These are phyloP conservation scores for Branchellion lobata DNA, from an alignment of 2,888 invertebrate genomes.

Conservation along the genomic window DNA sequence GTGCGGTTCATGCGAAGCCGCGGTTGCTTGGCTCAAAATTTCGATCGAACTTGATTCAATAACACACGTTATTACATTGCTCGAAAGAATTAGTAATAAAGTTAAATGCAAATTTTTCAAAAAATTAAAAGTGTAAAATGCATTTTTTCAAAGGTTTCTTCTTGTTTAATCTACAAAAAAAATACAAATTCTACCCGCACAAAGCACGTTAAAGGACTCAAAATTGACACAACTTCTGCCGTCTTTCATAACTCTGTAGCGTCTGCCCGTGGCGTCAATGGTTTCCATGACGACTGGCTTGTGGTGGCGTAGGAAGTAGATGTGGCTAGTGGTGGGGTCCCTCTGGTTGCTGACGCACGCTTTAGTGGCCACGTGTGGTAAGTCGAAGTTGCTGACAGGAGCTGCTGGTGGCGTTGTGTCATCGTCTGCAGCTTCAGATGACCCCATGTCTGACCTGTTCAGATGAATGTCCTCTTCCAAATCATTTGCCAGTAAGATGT, in stretches of 20 bases:
- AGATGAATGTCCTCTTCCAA: no score
- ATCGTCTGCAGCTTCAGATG: background rate
- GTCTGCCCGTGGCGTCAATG: constrained; percentile 59
- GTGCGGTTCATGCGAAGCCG: no score
- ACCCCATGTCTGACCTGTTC: background rate
- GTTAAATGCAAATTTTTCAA: no score
- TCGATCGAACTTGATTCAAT: no score
- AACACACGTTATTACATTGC: no score
- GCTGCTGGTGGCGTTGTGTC: background rate
- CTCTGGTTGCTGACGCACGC: background rate
- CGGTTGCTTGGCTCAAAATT: background rate
- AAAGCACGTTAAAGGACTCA: background rate
- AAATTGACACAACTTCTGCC: constrained; percentile 57
- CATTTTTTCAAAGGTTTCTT: background rate
- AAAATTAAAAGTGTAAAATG: background rate
- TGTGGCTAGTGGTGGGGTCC: background rate
- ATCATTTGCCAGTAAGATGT: no score
- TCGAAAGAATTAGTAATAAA: no score
- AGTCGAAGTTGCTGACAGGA: no score
- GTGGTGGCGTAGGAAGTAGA: constrained; percentile 58
- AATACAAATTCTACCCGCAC: background rate
- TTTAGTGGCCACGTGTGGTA: background rate
- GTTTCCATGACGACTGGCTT: constrained; percentile 58
- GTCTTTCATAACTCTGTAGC: constrained; percentile 58
- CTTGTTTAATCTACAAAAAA: no score